Percentiles rank a stretch among this genome's conserved stretches.
Conservation (phyloP, 1,140 invertebrate species). For the Drosophila nannoptera region DNA sequence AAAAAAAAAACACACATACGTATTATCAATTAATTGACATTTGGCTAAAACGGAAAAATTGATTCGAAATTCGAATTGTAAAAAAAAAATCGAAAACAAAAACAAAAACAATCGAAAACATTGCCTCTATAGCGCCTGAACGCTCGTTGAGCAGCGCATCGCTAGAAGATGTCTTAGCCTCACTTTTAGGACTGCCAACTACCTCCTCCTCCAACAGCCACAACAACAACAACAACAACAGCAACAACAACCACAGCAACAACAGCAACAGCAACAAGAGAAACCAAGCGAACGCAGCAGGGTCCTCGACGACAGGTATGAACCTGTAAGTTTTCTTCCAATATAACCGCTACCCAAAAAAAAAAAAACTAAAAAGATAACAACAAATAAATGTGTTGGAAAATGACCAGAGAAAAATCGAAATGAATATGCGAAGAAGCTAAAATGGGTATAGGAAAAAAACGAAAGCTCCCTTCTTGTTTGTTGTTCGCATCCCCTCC, state of each 20-base stretch:
- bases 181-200: conserved; percentile 89
- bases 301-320: conserved; percentile 78
- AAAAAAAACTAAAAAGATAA: conserved; percentile 22
- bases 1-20: conserved; percentile 10
- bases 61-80: conserved; percentile 3
- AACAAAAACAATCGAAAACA: conserved; percentile 21
- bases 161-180: conserved; percentile 95
- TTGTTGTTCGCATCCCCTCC: conserved; percentile 42
- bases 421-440: conserved; percentile 25
- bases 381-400: conserved; percentile 39
- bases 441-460: conserved; percentile 51
- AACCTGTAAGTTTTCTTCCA: conserved; percentile 85
- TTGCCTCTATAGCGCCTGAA: conserved; percentile 64
- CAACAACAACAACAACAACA: conserved; percentile 48
- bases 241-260: conserved; percentile 24
- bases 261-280: conserved; percentile 38
- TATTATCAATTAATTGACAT: conserved; percentile 15
- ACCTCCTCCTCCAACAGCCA: conserved; percentile 61
- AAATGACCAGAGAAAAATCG: conserved; percentile 1
- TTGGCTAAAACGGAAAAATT: conserved; percentile 32
- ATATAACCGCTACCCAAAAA: conserved; percentile 48
- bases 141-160: conserved; percentile 89
- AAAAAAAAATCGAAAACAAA: conserved; percentile 27
- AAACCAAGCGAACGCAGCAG: conserved; percentile 41
- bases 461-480: conserved; percentile 51